A percentile compares a stretch with the other conserved stretches of the same genome.
These are phyloP conservation scores for Meghimatium bilineatum DNA, from an alignment of 2,888 invertebrate genomes.

Conservation along the genomic window DNA sequence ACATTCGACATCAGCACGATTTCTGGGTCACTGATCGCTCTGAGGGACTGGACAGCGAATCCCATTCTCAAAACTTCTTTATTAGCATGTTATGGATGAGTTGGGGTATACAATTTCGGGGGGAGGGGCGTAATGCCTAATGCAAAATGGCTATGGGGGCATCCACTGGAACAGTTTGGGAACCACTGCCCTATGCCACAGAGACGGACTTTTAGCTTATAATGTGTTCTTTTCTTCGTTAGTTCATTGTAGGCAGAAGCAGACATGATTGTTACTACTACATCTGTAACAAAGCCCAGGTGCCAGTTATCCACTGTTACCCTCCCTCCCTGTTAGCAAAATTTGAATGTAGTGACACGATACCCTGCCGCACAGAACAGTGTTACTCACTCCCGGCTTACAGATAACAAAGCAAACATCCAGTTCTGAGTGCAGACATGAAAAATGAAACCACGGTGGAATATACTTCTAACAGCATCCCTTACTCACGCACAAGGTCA, in stretches of 20 bases:
- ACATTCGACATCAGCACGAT: no score
- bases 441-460: not conserved
- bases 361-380: not conserved
- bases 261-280: not conserved
- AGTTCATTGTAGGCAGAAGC: no score
- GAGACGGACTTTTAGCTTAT: no score
- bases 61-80: no score
- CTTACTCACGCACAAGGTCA: constrained; percentile 6
- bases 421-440: not conserved
- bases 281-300: constrained; percentile 5
- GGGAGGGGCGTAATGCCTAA: no score
- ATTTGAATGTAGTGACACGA: not conserved
- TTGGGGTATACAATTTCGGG: no score
- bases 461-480: not conserved
- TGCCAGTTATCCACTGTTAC: not conserved
- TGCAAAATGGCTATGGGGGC: no score
- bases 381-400: not conserved
- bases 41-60: no score
- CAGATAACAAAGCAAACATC: not conserved
- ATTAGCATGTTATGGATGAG: no score
- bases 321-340: not conserved
- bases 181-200: no score
- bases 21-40: no score
- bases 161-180: no score
- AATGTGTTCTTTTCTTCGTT: not conserved